Conservation (phyloP, 2,888 invertebrate species). For the Linnaemya tessellans region DNA sequence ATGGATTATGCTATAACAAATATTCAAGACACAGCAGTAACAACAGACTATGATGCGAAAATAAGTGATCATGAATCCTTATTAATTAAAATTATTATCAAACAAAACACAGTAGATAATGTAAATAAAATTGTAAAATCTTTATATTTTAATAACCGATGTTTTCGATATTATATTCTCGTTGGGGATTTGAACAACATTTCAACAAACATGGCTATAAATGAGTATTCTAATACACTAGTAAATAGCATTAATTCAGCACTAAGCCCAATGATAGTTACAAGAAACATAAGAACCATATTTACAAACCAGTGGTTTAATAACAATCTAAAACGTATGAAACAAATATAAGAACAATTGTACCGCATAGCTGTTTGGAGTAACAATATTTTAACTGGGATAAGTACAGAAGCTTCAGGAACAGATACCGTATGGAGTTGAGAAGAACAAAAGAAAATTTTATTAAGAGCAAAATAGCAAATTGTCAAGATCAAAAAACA, state of each 20-base stretch:
- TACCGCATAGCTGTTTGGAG: not conserved
- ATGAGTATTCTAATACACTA: no score
- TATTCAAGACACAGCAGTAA: not conserved
- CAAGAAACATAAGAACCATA: not conserved
- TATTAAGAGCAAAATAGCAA: not conserved
- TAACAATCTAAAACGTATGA: constrained; percentile 5
- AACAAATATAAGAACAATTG: constrained; percentile 6
- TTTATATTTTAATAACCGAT: no score
- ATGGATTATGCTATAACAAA: not conserved
- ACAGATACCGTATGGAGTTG: not conserved
- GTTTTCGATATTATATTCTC: no score
- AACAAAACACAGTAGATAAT: no score
- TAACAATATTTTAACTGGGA: not conserved
- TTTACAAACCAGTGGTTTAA: not conserved
- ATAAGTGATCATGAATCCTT: no score
- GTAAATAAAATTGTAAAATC: no score
- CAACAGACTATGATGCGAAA: no score
- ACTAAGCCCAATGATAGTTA: not conserved
- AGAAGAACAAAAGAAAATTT: not conserved
- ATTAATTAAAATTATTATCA: no score
- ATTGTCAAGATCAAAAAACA: not conserved
- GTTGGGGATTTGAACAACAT: no score
- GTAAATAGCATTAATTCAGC: no score
- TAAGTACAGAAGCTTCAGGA: not conserved
- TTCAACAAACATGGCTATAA: no score